Percentiles rank a stretch among this genome's conserved stretches.
Conservation (phyloP, 2,888 invertebrate genomes). For the Cosmia trapezina region DNA sequence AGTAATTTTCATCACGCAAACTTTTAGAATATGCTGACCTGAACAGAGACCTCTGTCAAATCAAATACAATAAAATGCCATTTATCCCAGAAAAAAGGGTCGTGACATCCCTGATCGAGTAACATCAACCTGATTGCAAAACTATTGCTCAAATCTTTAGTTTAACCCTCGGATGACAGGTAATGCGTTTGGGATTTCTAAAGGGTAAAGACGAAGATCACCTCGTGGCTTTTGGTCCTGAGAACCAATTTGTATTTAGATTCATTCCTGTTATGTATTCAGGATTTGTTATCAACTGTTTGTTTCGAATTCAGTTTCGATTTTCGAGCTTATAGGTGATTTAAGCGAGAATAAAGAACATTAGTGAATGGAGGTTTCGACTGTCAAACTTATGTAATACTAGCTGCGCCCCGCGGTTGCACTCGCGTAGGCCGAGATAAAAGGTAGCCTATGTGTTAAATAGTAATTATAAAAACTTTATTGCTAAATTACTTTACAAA, state of each 20-base stretch:
- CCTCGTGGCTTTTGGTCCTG: conserved; percentile 15
- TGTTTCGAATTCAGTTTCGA: conserved; percentile 39
- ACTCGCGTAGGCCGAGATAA: no score
- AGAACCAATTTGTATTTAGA: conserved; percentile 25
- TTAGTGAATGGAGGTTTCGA: conserved; percentile 3
- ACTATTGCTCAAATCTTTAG: conserved; percentile 40
- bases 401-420: no score
- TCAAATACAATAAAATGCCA: conserved; percentile 49
- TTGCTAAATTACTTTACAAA: no score
- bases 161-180: conserved; percentile 18
- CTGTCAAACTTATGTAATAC: conserved; percentile 4
- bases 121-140: conserved; percentile 41
- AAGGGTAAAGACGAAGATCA: conserved; percentile 32
- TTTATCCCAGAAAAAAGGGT: conserved; percentile 44
- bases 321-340: conserved; percentile 6
- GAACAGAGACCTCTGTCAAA: conserved; percentile 30
- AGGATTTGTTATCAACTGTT: conserved; percentile 34
- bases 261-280: conserved; percentile 39
- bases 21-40: conserved; percentile 21
- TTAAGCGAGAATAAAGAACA: not conserved
- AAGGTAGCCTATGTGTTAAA: no score
- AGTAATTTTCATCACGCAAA: conserved; percentile 12
- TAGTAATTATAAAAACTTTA: no score
- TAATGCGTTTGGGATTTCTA: conserved; percentile 29
- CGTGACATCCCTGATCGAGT: conserved; percentile 20